A percentile compares a stretch with the other conserved stretches of the same genome.
These are phyloP conservation scores for Turdus rufiventris DNA, from an alignment of 2,113 vertebrate species.

Conservation along the genomic window DNA sequence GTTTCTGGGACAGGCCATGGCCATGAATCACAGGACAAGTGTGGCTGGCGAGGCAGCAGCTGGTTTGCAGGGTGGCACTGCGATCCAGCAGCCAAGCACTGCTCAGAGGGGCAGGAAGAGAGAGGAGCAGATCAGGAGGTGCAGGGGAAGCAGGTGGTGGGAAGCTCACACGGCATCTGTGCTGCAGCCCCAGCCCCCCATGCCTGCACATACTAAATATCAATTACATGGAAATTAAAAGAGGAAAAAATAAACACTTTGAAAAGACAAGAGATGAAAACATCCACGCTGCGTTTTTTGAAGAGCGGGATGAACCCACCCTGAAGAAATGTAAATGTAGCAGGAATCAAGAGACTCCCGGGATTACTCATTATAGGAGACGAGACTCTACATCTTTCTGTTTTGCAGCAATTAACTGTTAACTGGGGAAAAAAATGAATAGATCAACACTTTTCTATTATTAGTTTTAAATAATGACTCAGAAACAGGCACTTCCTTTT, in stretches of 20 bases:
- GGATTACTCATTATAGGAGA: constrained; percentile 50
- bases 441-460: constrained; percentile 53
- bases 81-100: neutral
- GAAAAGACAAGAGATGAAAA: constrained; percentile 22
- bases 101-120: neutral
- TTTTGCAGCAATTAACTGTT: constrained; percentile 51
- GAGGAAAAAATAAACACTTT: neutral
- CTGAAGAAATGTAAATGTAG: constrained; percentile 51
- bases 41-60: neutral
- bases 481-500: constrained; percentile 43
- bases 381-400: constrained; percentile 12
- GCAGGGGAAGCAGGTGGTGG: constrained; percentile 21
- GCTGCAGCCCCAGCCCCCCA: neutral
- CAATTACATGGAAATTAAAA: constrained; percentile 15
- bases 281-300: neutral
- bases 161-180: neutral
- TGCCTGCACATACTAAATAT: neutral
- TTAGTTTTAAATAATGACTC: constrained; percentile 58
- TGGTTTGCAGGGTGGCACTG: neutral
- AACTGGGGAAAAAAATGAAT: constrained; percentile 10
- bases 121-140: neutral
- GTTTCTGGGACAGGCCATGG: neutral
- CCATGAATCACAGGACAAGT: neutral
- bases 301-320: neutral
- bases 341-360: neutral